Base-by-base conservation (phyloP, 92 coral and sea anemone genomes). In the Montipora capitata region DNA sequence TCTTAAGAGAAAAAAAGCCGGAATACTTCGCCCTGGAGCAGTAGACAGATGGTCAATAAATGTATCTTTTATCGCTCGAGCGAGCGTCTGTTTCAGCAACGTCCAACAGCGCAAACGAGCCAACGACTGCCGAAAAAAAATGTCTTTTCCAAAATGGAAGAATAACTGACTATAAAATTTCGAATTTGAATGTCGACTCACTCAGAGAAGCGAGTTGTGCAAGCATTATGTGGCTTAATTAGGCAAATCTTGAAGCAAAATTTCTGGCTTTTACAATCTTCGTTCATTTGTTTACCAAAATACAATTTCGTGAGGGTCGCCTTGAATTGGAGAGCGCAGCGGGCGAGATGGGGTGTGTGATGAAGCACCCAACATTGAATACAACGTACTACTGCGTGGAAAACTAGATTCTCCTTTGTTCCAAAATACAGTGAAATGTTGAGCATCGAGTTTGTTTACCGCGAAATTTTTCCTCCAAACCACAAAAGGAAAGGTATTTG, bases 11-110 rank as follows among this genome's bases (percentile, higher is more conserved):
- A 20, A 65, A 49, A 74, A 80, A 63, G 2, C 1, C 35, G 35
- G 35, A 27, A 40, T 18, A 80, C 48, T 80, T 17, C 51, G 64
- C 75, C 85, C 75, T 48, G 15, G 39, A 80, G 75, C 75, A 64
- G 67, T 7, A 57, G 3, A 13, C 76, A 80, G 85, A 49, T 80
- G 85, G 16, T 9, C 76, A 71, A 71, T 71, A 40, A 15, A 11
- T 72, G 56, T 72, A 48, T 44, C 58, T 9, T 44, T 20, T 49
- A 10, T 17, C 59, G 40, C 52, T 45, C 62, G 77, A 56, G 56
- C 62, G 59, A 4, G 59, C 13, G 40, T 38, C 44, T 67, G 44
- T 38, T 12, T 35, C 15, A 7, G 5, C 40, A 11, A 38, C 44
- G 5, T 38, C 48, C 43, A 67, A 67, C 72, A 16, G 62, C 3